Evolutionary conservation across 2,888 invertebrate species (phyloP).

Genomic region (Cephus pygmeus): DNA sequence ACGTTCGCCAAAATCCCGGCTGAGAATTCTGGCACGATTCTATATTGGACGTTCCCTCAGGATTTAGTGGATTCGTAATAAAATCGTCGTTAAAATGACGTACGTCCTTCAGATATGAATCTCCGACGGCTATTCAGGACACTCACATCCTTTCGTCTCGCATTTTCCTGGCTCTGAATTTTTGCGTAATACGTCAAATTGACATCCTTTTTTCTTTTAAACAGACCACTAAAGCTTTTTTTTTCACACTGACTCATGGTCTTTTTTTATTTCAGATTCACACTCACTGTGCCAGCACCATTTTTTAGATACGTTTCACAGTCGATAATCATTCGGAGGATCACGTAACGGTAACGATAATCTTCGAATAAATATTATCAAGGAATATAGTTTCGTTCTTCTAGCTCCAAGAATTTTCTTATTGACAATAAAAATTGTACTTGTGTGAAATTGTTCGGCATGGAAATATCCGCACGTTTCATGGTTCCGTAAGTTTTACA

Average conservation of each 20-base stretch:
- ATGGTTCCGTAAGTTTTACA: background rate
- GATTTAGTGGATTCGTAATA: constrained; percentile 29
- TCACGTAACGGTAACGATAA: background rate
- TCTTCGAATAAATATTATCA: background rate
- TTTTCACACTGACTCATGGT: background rate
- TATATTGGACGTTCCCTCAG: background rate
- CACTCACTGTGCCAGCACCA: background rate
- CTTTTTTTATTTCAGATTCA: background rate
- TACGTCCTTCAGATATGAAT: constrained; percentile 11
- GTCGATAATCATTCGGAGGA: background rate
- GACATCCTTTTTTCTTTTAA: background rate
- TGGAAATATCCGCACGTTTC: background rate
- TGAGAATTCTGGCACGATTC: background rate
- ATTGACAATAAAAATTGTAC: background rate
- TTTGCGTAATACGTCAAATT: background rate
- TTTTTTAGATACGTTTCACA: background rate
- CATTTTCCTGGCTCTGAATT: background rate
- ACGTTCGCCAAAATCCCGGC: background rate
- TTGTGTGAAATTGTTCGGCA: background rate
- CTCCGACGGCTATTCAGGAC: background rate
- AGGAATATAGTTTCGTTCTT: background rate
- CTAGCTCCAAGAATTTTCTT: background rate
- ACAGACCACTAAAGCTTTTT: background rate
- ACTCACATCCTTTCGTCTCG: background rate
- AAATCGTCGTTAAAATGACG: constrained; percentile 31